A percentile compares a stretch with the other conserved stretches of the same genome.
phyloP scores from a whole-genome alignment of 2,888 invertebrate genomes.

The Lottia gigantea region DNA sequence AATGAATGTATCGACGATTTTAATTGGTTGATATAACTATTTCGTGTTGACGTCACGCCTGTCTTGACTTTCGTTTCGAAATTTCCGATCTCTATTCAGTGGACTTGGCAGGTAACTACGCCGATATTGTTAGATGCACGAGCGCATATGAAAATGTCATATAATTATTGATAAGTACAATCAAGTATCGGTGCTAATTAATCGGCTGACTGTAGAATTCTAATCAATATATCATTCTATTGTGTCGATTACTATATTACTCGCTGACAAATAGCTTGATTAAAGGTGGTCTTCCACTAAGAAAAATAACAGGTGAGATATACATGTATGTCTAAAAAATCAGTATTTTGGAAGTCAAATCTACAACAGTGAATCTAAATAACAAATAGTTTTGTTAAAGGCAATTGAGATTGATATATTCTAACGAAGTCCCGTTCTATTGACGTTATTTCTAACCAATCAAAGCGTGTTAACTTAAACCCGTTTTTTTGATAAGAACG shows the following conservation, averaged over 20 bases:
- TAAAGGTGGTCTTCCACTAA: too few species aligned
- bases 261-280: too few species aligned
- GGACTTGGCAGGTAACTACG: neutral
- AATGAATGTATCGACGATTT: slow-evolving; percentile 26
- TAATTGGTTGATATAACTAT: slow-evolving; percentile 26
- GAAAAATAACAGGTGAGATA: too few species aligned
- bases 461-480: too few species aligned
- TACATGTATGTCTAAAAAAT: too few species aligned
- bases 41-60: slow-evolving; percentile 23
- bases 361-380: too few species aligned
- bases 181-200: slow-evolving; percentile 7
- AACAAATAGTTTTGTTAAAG: too few species aligned
- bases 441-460: too few species aligned
- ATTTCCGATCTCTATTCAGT: slow-evolving; percentile 14
- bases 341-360: too few species aligned
- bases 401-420: too few species aligned
- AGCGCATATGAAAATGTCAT: neutral
- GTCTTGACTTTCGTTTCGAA: slow-evolving; percentile 23
- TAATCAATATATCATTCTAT: slow-evolving; percentile 5
- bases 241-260: neutral
- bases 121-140: neutral
- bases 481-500: too few species aligned
- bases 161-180: slow-evolving; percentile 6
- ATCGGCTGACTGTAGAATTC: neutral
- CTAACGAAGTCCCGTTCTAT: too few species aligned